Conservation (phyloP, 2,113 vertebrate genomes). For the Antechinus flavipes region DNA sequence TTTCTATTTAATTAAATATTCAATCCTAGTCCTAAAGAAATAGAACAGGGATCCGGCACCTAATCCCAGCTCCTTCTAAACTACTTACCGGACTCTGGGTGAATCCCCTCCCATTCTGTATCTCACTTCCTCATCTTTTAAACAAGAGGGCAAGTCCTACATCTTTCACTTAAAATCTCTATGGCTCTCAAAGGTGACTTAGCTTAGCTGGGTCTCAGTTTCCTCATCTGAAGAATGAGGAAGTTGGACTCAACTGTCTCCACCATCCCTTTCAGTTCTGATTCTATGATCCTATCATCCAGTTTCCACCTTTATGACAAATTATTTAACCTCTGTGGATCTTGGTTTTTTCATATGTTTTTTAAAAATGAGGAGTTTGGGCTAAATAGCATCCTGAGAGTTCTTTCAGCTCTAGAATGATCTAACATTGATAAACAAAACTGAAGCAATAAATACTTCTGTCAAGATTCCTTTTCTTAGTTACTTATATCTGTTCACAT, state of each 20-base stretch:
- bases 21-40: background rate
- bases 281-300: background rate
- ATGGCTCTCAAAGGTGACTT: background rate
- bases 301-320: background rate
- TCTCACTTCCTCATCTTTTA: background rate
- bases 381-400: background rate
- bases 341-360: background rate
- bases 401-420: background rate
- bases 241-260: background rate
- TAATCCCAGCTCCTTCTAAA: background rate
- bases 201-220: background rate
- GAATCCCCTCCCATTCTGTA: background rate
- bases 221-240: background rate
- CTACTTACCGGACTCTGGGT: background rate
- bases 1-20: constrained; percentile 31
- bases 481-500: background rate
- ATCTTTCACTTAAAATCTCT: background rate
- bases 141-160: background rate
- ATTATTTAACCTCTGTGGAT: background rate
- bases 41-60: background rate
- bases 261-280: background rate
- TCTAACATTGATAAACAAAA: background rate
- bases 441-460: background rate
- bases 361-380: background rate
- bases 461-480: background rate